These are phyloP conservation scores for Pristionchus arcanus DNA, from an alignment of 2,888 invertebrate genomes.

Conservation along the genomic window DNA sequence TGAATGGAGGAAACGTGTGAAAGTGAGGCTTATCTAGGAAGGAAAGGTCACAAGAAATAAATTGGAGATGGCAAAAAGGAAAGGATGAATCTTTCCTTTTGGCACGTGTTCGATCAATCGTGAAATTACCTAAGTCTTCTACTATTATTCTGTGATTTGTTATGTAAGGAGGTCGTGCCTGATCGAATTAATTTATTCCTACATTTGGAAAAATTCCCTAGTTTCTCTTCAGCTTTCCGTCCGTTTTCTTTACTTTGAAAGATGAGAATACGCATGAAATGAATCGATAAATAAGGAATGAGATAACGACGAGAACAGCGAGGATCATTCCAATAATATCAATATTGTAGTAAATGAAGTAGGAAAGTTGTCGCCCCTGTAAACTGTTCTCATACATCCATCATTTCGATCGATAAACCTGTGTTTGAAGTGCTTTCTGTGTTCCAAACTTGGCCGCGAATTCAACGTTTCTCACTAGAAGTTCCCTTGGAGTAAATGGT, in stretches of 20 bases:
- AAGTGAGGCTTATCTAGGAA: not conserved
- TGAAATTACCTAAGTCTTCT: not conserved
- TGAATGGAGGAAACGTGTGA: not conserved
- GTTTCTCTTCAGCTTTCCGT: not conserved
- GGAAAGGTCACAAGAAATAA: not conserved
- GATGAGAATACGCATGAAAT: not conserved
- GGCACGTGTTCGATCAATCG: not conserved
- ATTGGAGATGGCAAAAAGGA: not conserved
- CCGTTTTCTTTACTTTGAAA: not conserved
- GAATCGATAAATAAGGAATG: not conserved
- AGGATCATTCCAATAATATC: not conserved
- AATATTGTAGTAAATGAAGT: constrained; percentile 48
- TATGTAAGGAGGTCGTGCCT: too few species aligned
- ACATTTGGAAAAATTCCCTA: not conserved
- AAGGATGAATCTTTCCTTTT: not conserved
- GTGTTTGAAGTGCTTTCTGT: not conserved
- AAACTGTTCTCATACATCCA: not conserved
- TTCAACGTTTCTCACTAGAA: constrained; percentile 36
- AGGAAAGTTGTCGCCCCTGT: constrained; percentile 48
- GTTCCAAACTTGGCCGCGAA: constrained; percentile 36
- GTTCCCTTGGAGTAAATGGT: constrained; percentile 40
- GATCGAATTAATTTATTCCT: not conserved
- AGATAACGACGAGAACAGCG: not conserved
- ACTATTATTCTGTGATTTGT: not conserved
- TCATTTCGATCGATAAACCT: not conserved